These are phyloP conservation scores for Microhierax caerulescens DNA, from an alignment of 2,797 vertebrate genomes.

Conservation along the genomic window DNA sequence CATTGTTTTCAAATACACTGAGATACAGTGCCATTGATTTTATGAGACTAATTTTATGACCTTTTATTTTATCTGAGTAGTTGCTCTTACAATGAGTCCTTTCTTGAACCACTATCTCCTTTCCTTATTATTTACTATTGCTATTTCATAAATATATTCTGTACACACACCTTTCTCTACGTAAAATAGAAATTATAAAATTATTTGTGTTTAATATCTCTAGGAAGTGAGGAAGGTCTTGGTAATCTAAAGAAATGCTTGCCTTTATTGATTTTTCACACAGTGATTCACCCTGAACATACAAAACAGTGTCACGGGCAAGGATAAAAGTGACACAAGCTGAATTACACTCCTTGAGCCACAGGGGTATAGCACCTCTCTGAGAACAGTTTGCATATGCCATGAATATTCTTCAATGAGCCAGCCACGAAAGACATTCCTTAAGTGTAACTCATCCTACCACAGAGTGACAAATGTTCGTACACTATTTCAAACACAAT, in stretches of 20 bases:
- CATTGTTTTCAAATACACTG: neutral
- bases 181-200: neutral
- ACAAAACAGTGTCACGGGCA: neutral
- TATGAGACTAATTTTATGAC: neutral
- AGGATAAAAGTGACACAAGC: neutral
- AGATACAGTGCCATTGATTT: neutral
- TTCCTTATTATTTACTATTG: neutral
- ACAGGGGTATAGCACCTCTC: neutral
- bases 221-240: neutral
- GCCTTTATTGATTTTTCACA: neutral
- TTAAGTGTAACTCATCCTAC: neutral
- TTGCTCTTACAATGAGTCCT: neutral
- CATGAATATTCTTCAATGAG: neutral
- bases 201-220: neutral
- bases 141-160: neutral
- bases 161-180: neutral
- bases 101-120: neutral
- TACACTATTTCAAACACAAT: neutral
- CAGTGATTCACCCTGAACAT: neutral
- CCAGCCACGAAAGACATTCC: neutral
- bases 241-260: neutral
- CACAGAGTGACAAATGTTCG: neutral
- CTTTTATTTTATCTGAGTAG: neutral
- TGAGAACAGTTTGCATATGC: neutral
- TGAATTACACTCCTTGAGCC: neutral